Evolutionary conservation across 2,888 invertebrate genomes (phyloP).

Genomic region (Beris morrisii): DNA sequence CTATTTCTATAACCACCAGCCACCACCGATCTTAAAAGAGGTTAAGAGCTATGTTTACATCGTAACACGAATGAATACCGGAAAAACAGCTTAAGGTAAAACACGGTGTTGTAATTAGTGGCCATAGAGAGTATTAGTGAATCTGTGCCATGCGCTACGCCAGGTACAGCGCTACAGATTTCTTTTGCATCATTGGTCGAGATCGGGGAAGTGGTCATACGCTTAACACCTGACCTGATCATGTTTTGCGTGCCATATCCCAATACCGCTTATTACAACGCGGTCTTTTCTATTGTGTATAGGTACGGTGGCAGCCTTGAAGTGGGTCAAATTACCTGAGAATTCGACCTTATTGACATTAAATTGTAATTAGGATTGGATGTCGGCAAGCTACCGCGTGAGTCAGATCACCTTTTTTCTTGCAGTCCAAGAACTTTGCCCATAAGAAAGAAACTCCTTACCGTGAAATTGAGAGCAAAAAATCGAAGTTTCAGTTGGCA

Average conservation of each 20-base stretch:
- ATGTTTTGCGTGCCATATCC: background rate
- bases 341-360: conserved; percentile 25
- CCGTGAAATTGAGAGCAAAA: conserved; percentile 19
- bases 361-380: conserved; percentile 6
- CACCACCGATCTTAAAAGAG: background rate
- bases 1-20: background rate
- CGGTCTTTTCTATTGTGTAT: background rate
- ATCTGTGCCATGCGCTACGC: conserved; percentile 1
- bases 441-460: conserved; percentile 12
- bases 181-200: background rate
- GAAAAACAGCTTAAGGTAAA: conserved; percentile 16
- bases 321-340: conserved; percentile 16
- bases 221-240: background rate
- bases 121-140: background rate
- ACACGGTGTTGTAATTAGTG: background rate
- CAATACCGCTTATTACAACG: background rate
- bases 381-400: background rate
- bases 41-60: background rate
- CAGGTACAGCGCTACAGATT: too few relatives aligned
- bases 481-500: background rate
- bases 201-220: background rate
- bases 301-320: conserved; percentile 12
- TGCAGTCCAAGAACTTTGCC: background rate
- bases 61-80: background rate
- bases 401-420: background rate